Conservation (phyloP, 2,797 vertebrate species). For the Rhynchotus rufescens region DNA sequence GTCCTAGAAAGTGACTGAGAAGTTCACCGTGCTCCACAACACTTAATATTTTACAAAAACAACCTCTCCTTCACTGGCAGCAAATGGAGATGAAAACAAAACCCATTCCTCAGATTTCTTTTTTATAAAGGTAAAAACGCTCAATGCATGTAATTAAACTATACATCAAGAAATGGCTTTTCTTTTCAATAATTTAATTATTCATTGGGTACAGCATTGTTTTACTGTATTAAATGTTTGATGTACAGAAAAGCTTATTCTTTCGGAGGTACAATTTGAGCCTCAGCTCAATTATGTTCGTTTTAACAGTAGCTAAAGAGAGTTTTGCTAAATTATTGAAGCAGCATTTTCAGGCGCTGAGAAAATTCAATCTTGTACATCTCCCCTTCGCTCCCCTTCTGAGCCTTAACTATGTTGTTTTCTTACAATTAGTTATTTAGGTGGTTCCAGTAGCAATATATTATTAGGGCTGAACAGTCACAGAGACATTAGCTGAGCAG, state of each 20-base stretch:
- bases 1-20: not conserved
- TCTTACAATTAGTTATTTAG: conserved; percentile 76
- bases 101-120: conserved; percentile 24
- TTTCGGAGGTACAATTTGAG: conserved; percentile 57
- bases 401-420: conserved; percentile 73
- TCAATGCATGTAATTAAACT: conserved; percentile 28
- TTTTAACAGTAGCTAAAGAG: conserved; percentile 50
- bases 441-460: conserved; percentile 73
- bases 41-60: conserved; percentile 8
- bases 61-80: not conserved
- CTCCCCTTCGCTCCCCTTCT: conserved; percentile 54
- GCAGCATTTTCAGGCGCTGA: conserved; percentile 52
- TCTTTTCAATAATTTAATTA: conserved; percentile 41
- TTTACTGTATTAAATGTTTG: conserved; percentile 33
- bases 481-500: conserved; percentile 50
- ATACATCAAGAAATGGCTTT: not conserved
- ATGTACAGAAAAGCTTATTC: conserved; percentile 55
- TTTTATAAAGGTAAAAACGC: not conserved
- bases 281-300: conserved; percentile 52
- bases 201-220: conserved; percentile 43
- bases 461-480: conserved; percentile 75
- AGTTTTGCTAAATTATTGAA: conserved; percentile 32
- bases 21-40: not conserved
- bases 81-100: conserved; percentile 20
- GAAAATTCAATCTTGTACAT: conserved; percentile 59